phyloP scores from a whole-genome alignment of 2,113 vertebrate genomes.

The Poecilia latipinna region DNA sequence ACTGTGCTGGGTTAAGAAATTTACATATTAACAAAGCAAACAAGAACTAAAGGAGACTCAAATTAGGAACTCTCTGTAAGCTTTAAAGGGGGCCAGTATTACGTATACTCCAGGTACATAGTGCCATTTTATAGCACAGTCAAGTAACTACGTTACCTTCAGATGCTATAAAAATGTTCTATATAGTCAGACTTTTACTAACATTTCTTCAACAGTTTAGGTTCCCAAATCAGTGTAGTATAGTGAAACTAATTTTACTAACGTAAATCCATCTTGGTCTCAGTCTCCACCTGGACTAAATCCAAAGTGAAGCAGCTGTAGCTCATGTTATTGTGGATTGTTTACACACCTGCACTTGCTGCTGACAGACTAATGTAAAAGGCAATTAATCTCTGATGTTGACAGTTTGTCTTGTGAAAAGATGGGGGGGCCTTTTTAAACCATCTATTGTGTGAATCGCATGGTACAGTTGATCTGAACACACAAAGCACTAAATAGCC shows the following conservation, averaged over 20 bases:
- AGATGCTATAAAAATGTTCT: too few relatives aligned
- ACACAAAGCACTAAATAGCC: constrained; percentile 6
- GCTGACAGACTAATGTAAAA: constrained; percentile 26
- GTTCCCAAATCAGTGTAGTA: constrained; percentile 18
- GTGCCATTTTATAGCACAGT: too few relatives aligned
- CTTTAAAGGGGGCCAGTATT: too few relatives aligned
- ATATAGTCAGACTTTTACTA: background rate
- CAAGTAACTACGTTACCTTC: too few relatives aligned
- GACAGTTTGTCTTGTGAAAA: constrained; percentile 33
- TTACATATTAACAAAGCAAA: too few relatives aligned
- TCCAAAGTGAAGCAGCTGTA: constrained; percentile 2
- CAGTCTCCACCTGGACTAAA: background rate
- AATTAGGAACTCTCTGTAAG: background rate
- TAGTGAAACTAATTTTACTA: constrained; percentile 30
- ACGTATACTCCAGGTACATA: too few relatives aligned
- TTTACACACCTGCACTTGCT: constrained; percentile 47
- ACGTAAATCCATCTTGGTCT: constrained; percentile 11
- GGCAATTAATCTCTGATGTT: constrained; percentile 18
- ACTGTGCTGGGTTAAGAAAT: background rate
- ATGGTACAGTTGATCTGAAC: background rate
- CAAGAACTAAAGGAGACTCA: background rate
- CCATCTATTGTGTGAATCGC: constrained; percentile 4
- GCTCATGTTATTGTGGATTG: constrained; percentile 14
- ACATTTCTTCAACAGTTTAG: constrained; percentile 41
- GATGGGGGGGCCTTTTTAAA: constrained; percentile 25